Percentiles rank a stretch among this genome's conserved stretches.
These are phyloP conservation scores for Acrobasis repandana DNA, from an alignment of 2,888 invertebrate genomes.

Conservation along the genomic window DNA sequence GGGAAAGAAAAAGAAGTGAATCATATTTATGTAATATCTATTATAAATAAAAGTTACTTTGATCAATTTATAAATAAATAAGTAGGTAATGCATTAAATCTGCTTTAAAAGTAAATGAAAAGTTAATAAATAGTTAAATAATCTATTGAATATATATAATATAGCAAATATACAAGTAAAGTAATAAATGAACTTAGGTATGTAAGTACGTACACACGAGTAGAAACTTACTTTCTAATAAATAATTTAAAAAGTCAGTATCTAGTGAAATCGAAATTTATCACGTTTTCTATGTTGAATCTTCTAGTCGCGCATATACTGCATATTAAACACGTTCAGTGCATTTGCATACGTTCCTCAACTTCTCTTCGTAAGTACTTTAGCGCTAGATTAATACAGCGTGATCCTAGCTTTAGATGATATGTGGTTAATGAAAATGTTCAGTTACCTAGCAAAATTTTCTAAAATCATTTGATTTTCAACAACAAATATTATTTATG, in stretches of 20 bases:
- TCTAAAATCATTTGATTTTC: background rate
- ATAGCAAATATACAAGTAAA: too few species aligned
- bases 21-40: too few species aligned
- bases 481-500: background rate
- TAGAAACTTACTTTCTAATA: background rate
- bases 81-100: too few species aligned
- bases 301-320: slow-evolving; percentile 45
- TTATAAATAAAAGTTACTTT: too few species aligned
- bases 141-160: too few species aligned
- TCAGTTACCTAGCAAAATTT: background rate
- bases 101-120: too few species aligned
- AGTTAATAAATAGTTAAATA: too few species aligned
- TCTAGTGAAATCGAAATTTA: too few species aligned
- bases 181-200: too few species aligned
- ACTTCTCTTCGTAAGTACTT: slow-evolving; percentile 51
- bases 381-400: slow-evolving; percentile 58
- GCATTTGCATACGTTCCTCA: slow-evolving; percentile 73
- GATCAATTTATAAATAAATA: too few species aligned
- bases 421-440: background rate
- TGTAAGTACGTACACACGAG: too few species aligned
- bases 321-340: slow-evolving; percentile 56
- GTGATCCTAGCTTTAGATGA: slow-evolving; percentile 51
- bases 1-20: too few species aligned
- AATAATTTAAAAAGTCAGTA: background rate
- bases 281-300: background rate